phyloP scores from a whole-genome alignment of 2,797 vertebrate genomes.

The Silurus lanzhouensis region DNA sequence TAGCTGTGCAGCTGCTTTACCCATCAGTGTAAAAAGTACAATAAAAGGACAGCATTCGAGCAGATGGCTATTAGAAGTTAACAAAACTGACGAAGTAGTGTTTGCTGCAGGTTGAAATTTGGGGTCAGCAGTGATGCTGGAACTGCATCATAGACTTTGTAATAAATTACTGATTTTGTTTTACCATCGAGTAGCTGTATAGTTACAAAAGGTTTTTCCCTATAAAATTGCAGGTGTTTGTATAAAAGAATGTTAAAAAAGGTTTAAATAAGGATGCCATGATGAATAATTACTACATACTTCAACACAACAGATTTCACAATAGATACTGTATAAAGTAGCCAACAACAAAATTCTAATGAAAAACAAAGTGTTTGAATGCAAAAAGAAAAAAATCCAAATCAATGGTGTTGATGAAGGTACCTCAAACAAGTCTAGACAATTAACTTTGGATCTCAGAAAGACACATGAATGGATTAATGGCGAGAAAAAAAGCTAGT shows the following conservation, averaged over 20 bases:
- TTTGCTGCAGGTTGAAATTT: background rate
- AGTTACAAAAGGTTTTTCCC: background rate
- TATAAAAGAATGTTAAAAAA: background rate
- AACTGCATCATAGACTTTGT: background rate
- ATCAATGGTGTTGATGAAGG: background rate
- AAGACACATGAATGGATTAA: too few relatives aligned
- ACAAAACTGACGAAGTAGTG: background rate
- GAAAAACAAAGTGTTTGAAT: background rate
- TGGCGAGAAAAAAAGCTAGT: too few relatives aligned
- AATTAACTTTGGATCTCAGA: too few relatives aligned
- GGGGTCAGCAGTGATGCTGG: background rate
- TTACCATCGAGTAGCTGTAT: background rate
- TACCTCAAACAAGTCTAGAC: background rate
- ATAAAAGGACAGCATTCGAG: background rate
- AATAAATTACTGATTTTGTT: background rate
- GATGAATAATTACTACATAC: background rate
- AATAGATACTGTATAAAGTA: background rate
- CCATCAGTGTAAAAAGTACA: background rate
- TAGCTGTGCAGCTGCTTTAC: background rate
- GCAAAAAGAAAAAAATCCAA: background rate
- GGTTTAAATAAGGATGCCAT: background rate
- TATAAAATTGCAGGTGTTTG: background rate
- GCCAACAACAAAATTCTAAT: background rate
- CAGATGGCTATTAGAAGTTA: background rate
- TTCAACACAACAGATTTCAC: too few relatives aligned